phyloP scores from a whole-genome alignment of 2,113 vertebrate species.

The Rhegmatorhina hoffmannsi region DNA sequence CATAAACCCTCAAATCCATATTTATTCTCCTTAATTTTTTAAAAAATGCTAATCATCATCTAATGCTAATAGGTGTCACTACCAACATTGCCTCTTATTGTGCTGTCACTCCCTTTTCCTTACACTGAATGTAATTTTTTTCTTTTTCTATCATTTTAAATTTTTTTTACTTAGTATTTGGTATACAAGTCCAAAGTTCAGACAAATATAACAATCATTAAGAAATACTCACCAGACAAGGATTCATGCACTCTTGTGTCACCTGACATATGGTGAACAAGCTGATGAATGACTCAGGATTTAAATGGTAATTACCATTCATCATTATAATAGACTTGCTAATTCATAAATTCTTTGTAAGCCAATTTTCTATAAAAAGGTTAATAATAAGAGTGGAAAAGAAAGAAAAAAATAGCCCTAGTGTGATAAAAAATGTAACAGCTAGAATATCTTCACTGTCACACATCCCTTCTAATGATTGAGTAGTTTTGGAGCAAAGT shows the following conservation, averaged over 20 bases:
- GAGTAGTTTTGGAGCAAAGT: slow-evolving; percentile 63
- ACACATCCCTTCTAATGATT: slow-evolving; percentile 57
- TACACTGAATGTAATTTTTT: slow-evolving; percentile 14
- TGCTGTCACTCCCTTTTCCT: not conserved
- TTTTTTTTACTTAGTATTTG: slow-evolving; percentile 52
- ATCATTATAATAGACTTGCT: slow-evolving; percentile 84
- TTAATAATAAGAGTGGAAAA: slow-evolving; percentile 79
- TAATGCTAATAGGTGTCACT: not conserved
- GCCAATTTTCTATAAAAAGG: slow-evolving; percentile 82
- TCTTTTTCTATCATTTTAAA: slow-evolving; percentile 41
- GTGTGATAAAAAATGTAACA: slow-evolving; percentile 79
- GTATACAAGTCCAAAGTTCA: slow-evolving; percentile 67
- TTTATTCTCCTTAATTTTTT: not conserved
- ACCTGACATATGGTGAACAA: slow-evolving; percentile 76
- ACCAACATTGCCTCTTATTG: slow-evolving; percentile 8
- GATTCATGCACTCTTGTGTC: slow-evolving; percentile 75
- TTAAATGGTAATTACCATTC: slow-evolving; percentile 84
- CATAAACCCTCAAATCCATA: not conserved
- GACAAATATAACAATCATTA: slow-evolving; percentile 72
- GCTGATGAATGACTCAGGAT: slow-evolving; percentile 80
- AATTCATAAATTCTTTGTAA: slow-evolving; percentile 85
- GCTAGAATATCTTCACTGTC: slow-evolving; percentile 71
- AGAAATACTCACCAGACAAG: slow-evolving; percentile 74
- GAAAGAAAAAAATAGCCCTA: slow-evolving; percentile 73
- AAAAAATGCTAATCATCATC: not conserved